phyloP scores from a whole-genome alignment of 2,797 vertebrate species.

The Merluccius polli region DNA sequence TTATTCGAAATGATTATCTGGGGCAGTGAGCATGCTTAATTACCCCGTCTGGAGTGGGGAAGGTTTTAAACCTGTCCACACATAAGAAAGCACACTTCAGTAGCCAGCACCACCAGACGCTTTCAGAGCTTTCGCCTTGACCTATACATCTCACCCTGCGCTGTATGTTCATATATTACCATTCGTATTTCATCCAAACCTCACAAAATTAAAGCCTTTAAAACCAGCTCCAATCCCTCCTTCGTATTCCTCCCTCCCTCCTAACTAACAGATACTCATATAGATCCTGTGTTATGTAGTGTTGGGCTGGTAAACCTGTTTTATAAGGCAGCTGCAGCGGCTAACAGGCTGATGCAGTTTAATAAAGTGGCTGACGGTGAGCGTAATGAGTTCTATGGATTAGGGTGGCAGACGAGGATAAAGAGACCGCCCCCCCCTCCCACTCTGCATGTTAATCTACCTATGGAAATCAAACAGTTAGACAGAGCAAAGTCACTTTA shows the following conservation, averaged over 20 bases:
- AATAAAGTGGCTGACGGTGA: conserved; percentile 16
- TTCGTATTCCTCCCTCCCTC: not conserved
- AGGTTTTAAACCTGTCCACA: not conserved
- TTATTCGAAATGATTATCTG: not conserved
- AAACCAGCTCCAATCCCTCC: too few species aligned
- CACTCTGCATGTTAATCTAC: conserved; percentile 14
- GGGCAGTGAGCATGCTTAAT: not conserved
- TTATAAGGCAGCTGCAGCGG: not conserved
- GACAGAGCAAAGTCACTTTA: not conserved
- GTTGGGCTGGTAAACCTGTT: conserved; percentile 10
- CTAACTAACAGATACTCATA: not conserved
- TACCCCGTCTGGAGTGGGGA: not conserved
- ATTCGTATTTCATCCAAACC: not conserved
- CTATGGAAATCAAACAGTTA: conserved; percentile 39
- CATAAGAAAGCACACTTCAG: not conserved
- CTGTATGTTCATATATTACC: not conserved
- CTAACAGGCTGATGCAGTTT: conserved; percentile 17
- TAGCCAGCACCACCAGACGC: not conserved
- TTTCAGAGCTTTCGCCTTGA: not conserved
- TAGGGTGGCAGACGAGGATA: not conserved
- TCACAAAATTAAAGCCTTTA: not conserved
- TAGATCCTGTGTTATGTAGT: not conserved
- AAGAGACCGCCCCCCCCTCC: not conserved
- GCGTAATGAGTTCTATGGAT: conserved; percentile 27
- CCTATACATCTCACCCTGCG: not conserved